Evolutionary conservation across 2,113 vertebrate species (phyloP).

Genomic region (Plecturocebus donacophilus): DNA sequence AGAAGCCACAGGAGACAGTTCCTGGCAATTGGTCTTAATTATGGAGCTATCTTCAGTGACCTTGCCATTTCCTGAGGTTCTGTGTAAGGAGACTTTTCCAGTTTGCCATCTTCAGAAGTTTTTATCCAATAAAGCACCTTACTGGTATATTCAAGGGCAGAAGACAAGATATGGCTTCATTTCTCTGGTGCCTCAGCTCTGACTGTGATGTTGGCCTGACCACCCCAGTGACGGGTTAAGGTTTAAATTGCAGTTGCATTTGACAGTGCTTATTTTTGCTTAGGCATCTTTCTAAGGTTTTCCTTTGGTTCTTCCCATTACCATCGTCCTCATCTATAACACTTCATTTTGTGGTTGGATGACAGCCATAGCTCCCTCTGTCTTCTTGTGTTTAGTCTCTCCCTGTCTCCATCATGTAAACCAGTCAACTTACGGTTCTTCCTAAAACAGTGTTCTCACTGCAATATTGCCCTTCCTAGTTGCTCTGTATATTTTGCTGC

Average conservation of each 20-base stretch:
- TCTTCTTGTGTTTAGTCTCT: background rate
- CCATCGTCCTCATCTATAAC: background rate
- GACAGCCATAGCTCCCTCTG: background rate
- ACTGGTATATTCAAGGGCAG: background rate
- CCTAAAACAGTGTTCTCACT: background rate
- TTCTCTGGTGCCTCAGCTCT: background rate
- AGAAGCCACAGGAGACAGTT: background rate
- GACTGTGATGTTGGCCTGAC: background rate
- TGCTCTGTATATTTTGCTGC: background rate
- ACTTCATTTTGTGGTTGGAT: background rate
- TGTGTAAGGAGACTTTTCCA: background rate
- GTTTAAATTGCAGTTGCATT: background rate
- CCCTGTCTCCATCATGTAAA: background rate
- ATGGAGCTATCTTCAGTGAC: background rate
- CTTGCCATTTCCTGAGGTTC: slow-evolving; percentile 45
- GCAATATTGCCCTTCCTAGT: background rate
- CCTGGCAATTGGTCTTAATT: slow-evolving; percentile 43
- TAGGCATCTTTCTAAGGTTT: background rate
- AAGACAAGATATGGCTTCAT: background rate
- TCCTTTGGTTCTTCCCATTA: background rate
- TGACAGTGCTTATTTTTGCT: background rate
- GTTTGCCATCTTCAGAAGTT: background rate
- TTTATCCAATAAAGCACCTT: background rate
- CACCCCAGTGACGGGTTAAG: background rate
- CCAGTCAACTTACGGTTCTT: background rate